A percentile compares a stretch with the other conserved stretches of the same genome.
phyloP scores from a whole-genome alignment of 2,797 vertebrate species.

The Melopsittacus undulatus region DNA sequence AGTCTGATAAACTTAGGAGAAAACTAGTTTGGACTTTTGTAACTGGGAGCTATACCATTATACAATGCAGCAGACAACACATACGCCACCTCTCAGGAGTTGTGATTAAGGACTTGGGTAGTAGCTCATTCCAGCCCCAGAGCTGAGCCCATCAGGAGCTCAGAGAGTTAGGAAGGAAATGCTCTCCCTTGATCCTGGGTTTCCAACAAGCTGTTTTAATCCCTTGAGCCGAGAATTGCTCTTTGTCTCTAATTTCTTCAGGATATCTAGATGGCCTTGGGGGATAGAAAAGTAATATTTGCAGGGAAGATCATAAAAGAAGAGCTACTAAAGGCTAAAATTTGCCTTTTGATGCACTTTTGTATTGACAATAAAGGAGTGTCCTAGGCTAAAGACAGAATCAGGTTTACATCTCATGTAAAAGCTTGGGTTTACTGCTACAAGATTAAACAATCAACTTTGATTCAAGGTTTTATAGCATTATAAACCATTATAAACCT shows the following conservation, averaged over 20 bases:
- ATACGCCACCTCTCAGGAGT: background rate
- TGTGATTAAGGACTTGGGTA: background rate
- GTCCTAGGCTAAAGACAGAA: background rate
- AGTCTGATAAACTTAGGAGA: background rate
- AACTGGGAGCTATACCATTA: background rate
- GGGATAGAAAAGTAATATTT: slow-evolving; percentile 31
- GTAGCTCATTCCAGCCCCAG: background rate
- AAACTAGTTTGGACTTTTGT: background rate
- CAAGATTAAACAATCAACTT: slow-evolving; percentile 9
- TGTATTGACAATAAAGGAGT: background rate
- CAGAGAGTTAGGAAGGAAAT: background rate
- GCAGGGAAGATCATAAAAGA: background rate
- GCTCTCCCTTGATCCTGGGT: background rate
- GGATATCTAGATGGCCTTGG: background rate
- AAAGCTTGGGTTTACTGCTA: slow-evolving; percentile 3
- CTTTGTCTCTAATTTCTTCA: slow-evolving; percentile 16
- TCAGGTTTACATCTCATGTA: background rate
- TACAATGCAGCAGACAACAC: background rate
- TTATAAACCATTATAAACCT: background rate
- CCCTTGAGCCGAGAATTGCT: background rate
- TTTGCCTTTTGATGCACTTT: background rate
- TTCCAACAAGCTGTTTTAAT: slow-evolving; percentile 30
- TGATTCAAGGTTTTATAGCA: background rate
- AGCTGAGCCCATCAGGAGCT: background rate
- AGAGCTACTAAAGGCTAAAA: background rate